These are phyloP conservation scores for Sinocyclocheilus anophthalmus DNA, from an alignment of 2,113 vertebrate genomes.

Conservation along the genomic window DNA sequence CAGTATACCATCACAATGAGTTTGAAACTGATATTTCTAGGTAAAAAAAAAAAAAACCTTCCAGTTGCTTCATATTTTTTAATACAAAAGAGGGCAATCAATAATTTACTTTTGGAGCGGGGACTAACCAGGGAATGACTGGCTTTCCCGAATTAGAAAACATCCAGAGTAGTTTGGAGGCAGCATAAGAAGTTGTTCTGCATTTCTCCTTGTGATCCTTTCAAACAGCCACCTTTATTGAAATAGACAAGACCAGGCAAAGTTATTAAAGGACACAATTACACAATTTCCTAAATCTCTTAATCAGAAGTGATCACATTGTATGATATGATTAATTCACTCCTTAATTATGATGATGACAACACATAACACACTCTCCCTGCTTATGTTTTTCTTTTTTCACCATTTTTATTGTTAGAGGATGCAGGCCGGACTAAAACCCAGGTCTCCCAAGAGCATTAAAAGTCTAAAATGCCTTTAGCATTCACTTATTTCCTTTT, in stretches of 20 bases:
- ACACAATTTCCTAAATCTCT: not conserved
- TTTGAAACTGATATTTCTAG: too few species aligned
- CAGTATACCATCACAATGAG: too few species aligned
- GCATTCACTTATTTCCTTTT: not conserved
- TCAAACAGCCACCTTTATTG: conserved; percentile 82
- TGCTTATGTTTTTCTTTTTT: not conserved
- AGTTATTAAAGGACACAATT: not conserved
- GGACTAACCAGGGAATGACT: conserved; percentile 79
- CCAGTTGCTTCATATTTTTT: not conserved
- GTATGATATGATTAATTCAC: not conserved
- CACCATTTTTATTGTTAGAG: not conserved
- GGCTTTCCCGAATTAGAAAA: conserved; percentile 84
- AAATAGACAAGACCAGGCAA: not conserved
- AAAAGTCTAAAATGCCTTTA: not conserved
- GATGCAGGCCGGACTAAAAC: not conserved
- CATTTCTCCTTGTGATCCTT: conserved; percentile 81
- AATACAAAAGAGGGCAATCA: not conserved
- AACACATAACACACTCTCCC: not conserved
- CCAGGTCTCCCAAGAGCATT: not conserved
- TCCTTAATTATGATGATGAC: not conserved
- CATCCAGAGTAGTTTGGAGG: conserved; percentile 79
- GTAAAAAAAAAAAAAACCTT: too few species aligned
- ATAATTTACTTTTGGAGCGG: not conserved
- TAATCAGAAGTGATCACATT: not conserved
- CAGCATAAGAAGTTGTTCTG: conserved; percentile 80